Evolutionary conservation across 2,113 vertebrate genomes (phyloP).

Genomic region (Bubo scandiacus): DNA sequence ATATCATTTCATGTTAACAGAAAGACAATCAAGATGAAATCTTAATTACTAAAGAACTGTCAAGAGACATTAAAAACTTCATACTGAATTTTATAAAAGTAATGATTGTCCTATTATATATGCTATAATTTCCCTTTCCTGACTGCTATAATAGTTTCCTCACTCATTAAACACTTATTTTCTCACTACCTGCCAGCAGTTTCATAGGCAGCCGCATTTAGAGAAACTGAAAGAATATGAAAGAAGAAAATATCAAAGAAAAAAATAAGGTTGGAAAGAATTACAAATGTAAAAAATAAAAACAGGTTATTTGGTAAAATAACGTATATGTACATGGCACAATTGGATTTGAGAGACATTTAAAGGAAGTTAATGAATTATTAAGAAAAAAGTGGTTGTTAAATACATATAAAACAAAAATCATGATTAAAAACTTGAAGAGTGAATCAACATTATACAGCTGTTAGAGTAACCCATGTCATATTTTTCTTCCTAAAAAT

Average conservation of each 20-base stretch:
- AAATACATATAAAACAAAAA: not conserved
- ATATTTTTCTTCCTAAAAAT: not conserved
- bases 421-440: not conserved
- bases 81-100: constrained; percentile 36
- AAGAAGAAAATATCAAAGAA: not conserved
- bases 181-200: constrained; percentile 1
- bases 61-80: constrained; percentile 47
- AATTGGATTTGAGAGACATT: not conserved
- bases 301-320: not conserved
- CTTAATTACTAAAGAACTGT: constrained; percentile 48
- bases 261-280: not conserved
- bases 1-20: constrained; percentile 33
- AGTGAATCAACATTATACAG: not conserved
- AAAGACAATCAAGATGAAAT: constrained; percentile 48
- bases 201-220: not conserved
- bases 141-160: constrained; percentile 22
- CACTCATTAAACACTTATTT: constrained; percentile 35
- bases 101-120: constrained; percentile 35
- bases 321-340: accelerated
- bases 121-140: constrained; percentile 33
- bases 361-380: not conserved
- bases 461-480: not conserved
- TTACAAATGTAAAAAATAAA: not conserved
- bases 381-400: not conserved
- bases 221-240: not conserved